A percentile compares a stretch with the other conserved stretches of the same genome.
phyloP scores from a whole-genome alignment of 1,140 invertebrate genomes.

The Battus philenor region DNA sequence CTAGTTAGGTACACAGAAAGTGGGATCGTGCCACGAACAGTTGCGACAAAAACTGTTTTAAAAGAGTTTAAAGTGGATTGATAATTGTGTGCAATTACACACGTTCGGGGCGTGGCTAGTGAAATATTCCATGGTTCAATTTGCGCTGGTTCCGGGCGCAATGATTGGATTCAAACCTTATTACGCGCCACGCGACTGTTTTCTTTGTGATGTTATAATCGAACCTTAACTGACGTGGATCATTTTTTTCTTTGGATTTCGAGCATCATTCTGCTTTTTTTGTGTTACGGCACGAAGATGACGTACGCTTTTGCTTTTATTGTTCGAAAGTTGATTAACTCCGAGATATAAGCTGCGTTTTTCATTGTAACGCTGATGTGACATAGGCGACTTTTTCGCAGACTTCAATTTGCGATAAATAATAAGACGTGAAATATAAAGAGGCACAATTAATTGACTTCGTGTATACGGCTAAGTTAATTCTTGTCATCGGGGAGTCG shows the following conservation, averaged over 20 bases:
- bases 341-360: conserved; percentile 16
- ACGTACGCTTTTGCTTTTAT: conserved; percentile 24
- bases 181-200: conserved; percentile 45
- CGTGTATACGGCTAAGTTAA: conserved; percentile 14
- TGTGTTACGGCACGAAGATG: conserved; percentile 16
- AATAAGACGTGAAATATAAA: conserved; percentile 7
- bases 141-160: conserved; percentile 45
- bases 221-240: conserved; percentile 39
- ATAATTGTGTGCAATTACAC: conserved; percentile 70
- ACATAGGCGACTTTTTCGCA: conserved; percentile 11
- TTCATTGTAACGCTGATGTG: conserved; percentile 5
- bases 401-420: conserved; percentile 5
- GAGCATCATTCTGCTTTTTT: conserved; percentile 37
- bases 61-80: conserved; percentile 42
- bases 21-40: conserved; percentile 54
- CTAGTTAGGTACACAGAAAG: conserved; percentile 57
- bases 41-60: conserved; percentile 45
- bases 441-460: conserved; percentile 22
- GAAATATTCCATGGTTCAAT: conserved; percentile 63
- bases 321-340: conserved; percentile 24
- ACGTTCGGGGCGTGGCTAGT: conserved; percentile 58
- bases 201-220: conserved; percentile 45
- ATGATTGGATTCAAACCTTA: conserved; percentile 47
- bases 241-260: conserved; percentile 31
- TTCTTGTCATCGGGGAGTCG: conserved; percentile 14